phyloP scores from a whole-genome alignment of 2,888 invertebrate species.

The Troides oblongomaculatus region DNA sequence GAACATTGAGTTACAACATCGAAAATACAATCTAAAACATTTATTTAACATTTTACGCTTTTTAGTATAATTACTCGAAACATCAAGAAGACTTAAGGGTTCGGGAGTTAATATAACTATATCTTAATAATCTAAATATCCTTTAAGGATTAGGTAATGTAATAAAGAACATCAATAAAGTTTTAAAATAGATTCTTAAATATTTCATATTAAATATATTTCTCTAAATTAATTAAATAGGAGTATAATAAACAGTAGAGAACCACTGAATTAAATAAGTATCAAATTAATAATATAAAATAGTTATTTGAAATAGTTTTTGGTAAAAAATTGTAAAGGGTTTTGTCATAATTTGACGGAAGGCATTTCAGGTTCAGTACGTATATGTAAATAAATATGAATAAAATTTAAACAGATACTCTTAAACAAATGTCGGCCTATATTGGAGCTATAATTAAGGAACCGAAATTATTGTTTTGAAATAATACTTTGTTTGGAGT shows the following conservation, averaged over 20 bases:
- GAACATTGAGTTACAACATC: constrained; percentile 2
- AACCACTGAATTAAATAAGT: constrained; percentile 18
- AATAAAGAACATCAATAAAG: constrained; percentile 23
- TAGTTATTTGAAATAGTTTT: constrained; percentile 24
- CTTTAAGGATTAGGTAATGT: constrained; percentile 7
- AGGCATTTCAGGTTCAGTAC: constrained; percentile 32
- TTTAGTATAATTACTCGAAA: background rate
- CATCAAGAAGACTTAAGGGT: background rate
- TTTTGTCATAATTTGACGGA: constrained; percentile 31
- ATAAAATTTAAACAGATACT: background rate
- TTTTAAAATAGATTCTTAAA: constrained; percentile 12
- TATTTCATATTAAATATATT: constrained; percentile 11
- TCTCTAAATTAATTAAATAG: constrained; percentile 16
- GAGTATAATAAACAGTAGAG: constrained; percentile 19
- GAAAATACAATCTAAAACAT: constrained; percentile 5
- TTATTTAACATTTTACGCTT: background rate
- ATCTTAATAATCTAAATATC: constrained; percentile 3
- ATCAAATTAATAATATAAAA: constrained; percentile 27
- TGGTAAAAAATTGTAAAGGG: constrained; percentile 28
- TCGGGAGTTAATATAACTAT: background rate
- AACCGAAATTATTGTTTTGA: background rate
- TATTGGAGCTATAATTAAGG: background rate
- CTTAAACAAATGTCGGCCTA: background rate
- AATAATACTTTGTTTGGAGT: background rate
- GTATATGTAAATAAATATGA: constrained; percentile 2